phyloP scores from a whole-genome alignment of 1,140 invertebrate species.

The Lordiphosa mommai region DNA sequence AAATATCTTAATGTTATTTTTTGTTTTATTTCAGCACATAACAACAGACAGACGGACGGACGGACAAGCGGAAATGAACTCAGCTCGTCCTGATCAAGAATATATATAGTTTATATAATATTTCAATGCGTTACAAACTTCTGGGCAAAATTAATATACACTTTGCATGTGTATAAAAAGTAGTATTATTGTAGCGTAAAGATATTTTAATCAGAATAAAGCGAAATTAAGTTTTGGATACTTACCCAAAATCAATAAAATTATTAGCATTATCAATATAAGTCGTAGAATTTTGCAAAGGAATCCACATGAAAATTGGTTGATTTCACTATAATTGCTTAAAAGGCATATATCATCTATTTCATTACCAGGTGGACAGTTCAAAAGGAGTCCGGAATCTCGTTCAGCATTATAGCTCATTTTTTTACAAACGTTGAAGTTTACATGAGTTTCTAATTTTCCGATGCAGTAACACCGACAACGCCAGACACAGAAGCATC shows the following conservation, averaged over 20 bases:
- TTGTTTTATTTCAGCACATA: no score
- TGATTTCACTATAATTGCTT: constrained; percentile 1
- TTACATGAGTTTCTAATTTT: constrained; percentile 41
- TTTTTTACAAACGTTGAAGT: constrained; percentile 41
- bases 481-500: constrained; percentile 63
- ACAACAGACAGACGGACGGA: no score
- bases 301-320: neutral
- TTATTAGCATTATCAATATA: neutral
- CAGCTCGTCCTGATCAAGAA: no score
- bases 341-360: constrained; percentile 29
- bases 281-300: neutral
- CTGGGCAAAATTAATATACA: no score
- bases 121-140: no score
- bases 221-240: neutral
- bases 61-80: no score
- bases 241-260: constrained; percentile 27
- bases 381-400: constrained; percentile 36
- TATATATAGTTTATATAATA: no score
- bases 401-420: constrained; percentile 21
- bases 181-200: no score
- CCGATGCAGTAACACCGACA: constrained; percentile 58
- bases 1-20: no score
- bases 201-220: no score
- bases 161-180: no score
- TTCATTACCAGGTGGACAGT: constrained; percentile 35